Percentiles rank a stretch among this genome's conserved stretches.
Evolutionary conservation across 2,888 invertebrate genomes (phyloP).

Genomic region (Sesia bembeciformis): DNA sequence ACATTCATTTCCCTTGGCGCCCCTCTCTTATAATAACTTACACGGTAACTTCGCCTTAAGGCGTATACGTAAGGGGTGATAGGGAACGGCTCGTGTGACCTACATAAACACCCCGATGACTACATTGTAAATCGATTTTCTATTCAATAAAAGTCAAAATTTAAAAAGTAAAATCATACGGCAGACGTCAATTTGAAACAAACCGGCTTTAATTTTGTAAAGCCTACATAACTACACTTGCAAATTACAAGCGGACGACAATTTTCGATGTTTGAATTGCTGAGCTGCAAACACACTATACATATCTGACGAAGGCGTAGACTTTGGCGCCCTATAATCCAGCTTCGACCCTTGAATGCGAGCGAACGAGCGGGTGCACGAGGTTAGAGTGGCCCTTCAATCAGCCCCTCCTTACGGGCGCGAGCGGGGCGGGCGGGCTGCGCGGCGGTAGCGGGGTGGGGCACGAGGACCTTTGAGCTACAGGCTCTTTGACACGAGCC

Average conservation of each 20-base stretch:
- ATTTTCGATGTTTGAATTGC: slow-evolving; percentile 56
- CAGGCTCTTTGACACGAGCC: slow-evolving; percentile 72
- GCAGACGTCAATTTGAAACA: not conserved
- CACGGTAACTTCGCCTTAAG: slow-evolving; percentile 64
- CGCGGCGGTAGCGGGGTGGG: slow-evolving; percentile 20
- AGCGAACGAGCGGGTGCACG: slow-evolving; percentile 70
- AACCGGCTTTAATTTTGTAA: not conserved
- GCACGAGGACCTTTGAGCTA: slow-evolving; percentile 68
- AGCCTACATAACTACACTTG: not conserved
- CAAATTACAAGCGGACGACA: slow-evolving; percentile 51
- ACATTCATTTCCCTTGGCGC: slow-evolving; percentile 73
- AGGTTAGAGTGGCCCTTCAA: slow-evolving; percentile 73
- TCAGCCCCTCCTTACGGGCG: slow-evolving; percentile 62
- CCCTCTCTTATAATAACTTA: slow-evolving; percentile 73
- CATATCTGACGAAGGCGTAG: slow-evolving; percentile 70
- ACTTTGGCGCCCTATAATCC: slow-evolving; percentile 71
- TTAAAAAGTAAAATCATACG: too few species aligned
- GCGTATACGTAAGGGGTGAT: slow-evolving; percentile 27
- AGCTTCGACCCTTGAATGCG: slow-evolving; percentile 69
- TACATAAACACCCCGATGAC: slow-evolving; percentile 1
- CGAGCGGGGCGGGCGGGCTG: slow-evolving; percentile 18
- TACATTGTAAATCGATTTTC: too few species aligned
- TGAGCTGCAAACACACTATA: slow-evolving; percentile 58
- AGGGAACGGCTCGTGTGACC: slow-evolving; percentile 19
- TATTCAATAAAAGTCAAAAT: too few species aligned